phyloP scores from a whole-genome alignment of 2,888 invertebrate genomes.

The Helobdella robusta region DNA sequence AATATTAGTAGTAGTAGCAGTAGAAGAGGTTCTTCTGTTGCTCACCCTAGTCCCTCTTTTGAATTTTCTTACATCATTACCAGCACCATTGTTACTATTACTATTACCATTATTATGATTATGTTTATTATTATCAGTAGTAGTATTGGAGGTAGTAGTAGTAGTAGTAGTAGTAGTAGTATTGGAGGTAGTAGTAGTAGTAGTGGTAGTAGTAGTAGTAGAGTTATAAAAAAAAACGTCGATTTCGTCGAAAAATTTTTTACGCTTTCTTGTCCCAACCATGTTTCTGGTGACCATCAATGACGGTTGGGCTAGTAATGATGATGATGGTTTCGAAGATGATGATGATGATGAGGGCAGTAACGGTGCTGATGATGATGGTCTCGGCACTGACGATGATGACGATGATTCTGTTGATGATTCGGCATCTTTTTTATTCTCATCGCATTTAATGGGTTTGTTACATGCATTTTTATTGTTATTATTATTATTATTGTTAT shows the following conservation, averaged over 20 bases:
- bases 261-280: no score
- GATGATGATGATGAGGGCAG: constrained; percentile 12
- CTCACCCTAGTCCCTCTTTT: no score
- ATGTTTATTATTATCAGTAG: neutral
- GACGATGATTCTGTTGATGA: neutral
- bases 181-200: neutral
- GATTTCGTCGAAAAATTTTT: neutral
- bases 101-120: no score
- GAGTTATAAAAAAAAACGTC: neutral
- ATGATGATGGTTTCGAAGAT: constrained; percentile 3
- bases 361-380: constrained; percentile 3
- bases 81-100: no score
- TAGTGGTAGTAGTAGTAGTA: neutral
- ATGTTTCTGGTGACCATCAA: constrained; percentile 47
- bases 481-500: neutral
- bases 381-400: neutral
- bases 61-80: no score
- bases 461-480: neutral
- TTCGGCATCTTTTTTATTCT: neutral
- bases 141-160: neutral
- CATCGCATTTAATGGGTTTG: neutral
- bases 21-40: neutral
- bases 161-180: neutral
- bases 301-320: constrained; percentile 5
- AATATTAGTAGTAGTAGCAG: neutral